Base-by-base conservation (phyloP, 2,797 vertebrate species). In the Coracias cyanogaster region DNA sequence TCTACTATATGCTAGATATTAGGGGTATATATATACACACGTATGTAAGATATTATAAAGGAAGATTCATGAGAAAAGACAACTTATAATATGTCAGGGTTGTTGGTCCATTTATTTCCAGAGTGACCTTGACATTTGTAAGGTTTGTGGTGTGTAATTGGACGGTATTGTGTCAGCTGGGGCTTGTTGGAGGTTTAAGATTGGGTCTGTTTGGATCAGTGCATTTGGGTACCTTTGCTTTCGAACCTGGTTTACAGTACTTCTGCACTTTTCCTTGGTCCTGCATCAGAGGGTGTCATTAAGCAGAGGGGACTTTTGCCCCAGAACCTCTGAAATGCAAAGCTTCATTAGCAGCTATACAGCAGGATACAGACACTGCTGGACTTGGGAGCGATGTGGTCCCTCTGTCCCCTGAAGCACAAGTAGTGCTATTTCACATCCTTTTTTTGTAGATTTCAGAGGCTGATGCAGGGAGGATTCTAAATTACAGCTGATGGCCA, bases 81-180 rank as follows among this genome's bases (percentile, higher is more conserved):
- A 46, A 13, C 7, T 55, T 61, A 51, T 46, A 28, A 77, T 73
- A 82, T 82, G 29, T 48, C 48, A 2, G 13, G 11, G 17, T 83
- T 57, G 17, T 76, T 24, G 46, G 24, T 52, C 7, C 1, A 5
- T 62, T 69, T 71, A 33, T 91, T 90, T 90, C 66, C 51, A 18
- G 73, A 79, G 45, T 25, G 5, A 41, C 81, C 22, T 72, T 93
- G 81, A 51, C 29, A 41, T 65, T 77, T 93, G 58, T 81, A 43
- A 31, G 15, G 4, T n/a, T 45, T 31, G 6, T 35, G 49, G 5
- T 65, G 49, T 82, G 43, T 79, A 12, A 69, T 29, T 24, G 9
- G n/a, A 26, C 3, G 9, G 17, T n/a, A 3, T 4, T 46, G 9
- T 57, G 83, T 76, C 18, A 17, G 39, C 3, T 46, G 48, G 41